phyloP scores from a whole-genome alignment of 2,113 vertebrate genomes.

The Hippocampus comes region DNA sequence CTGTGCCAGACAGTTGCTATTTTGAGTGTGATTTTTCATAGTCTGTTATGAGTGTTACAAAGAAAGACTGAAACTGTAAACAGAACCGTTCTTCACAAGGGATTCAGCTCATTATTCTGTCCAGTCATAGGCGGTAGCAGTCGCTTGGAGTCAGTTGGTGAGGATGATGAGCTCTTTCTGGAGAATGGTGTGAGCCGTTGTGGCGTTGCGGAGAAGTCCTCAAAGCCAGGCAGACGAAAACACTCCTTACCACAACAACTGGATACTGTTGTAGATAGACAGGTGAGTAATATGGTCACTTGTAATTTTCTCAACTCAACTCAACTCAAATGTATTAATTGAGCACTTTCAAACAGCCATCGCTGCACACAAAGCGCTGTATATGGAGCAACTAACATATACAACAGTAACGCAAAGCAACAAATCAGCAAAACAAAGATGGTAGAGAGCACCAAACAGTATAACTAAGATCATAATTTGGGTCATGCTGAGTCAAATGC shows the following conservation, averaged over 20 bases:
- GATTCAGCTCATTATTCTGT: neutral
- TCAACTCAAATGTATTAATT: too few species aligned
- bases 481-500: too few species aligned
- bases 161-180: slow-evolving; percentile 89
- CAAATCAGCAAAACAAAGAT: too few species aligned
- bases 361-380: too few species aligned
- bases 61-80: neutral
- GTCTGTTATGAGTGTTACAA: neutral
- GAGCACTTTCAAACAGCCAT: too few species aligned
- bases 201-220: slow-evolving; percentile 76
- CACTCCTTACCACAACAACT: slow-evolving; percentile 92
- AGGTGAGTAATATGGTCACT: slow-evolving; percentile 70
- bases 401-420: too few species aligned
- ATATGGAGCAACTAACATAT: too few species aligned
- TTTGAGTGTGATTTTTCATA: neutral
- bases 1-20: neutral
- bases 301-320: too few species aligned
- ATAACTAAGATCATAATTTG: too few species aligned
- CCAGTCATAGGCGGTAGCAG: slow-evolving; percentile 73
- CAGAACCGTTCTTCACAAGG: neutral
- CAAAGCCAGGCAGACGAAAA: slow-evolving; percentile 78
- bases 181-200: slow-evolving; percentile 74
- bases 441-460: too few species aligned
- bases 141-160: slow-evolving; percentile 90
- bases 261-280: slow-evolving; percentile 76